Percentiles rank a stretch among this genome's conserved stretches.
Conservation (phyloP, 30 jellyfish, hydroid and myxozoan species). For the Hydractinia symbiolongicarpus region DNA sequence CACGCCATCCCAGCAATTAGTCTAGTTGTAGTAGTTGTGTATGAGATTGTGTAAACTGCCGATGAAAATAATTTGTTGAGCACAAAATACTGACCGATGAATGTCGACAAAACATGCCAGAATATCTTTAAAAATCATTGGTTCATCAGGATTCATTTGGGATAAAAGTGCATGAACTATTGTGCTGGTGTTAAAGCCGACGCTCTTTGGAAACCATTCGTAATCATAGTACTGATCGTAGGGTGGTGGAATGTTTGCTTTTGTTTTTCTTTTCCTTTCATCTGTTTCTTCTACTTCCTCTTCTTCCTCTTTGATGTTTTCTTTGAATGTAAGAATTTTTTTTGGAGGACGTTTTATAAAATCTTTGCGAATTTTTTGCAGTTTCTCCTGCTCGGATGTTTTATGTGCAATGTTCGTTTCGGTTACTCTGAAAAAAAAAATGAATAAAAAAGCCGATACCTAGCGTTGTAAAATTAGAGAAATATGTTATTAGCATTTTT, state of each 20-base stretch:
- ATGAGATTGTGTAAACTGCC: too few species aligned
- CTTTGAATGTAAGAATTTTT: not conserved
- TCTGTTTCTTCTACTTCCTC: not conserved
- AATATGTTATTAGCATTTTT: too few species aligned
- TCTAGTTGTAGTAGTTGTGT: too few species aligned
- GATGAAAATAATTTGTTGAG: too few species aligned
- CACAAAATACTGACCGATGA: slow-evolving; percentile 4
- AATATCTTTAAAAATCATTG: slow-evolving; percentile 17
- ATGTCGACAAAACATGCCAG: not conserved
- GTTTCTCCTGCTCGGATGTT: too few species aligned
- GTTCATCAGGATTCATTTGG: not conserved
- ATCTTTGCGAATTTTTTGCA: too few species aligned
- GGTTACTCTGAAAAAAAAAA: too few species aligned
- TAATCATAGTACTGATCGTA: slow-evolving; percentile 8
- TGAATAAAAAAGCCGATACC: too few species aligned
- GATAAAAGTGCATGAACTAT: not conserved
- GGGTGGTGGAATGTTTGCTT: slow-evolving; percentile 16
- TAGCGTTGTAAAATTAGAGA: too few species aligned
- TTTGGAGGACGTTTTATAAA: not conserved
- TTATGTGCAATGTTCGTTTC: too few species aligned
- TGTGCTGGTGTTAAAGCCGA: not conserved
- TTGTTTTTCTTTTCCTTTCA: not conserved
- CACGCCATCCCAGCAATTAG: not conserved
- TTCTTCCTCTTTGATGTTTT: not conserved
- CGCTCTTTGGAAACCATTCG: slow-evolving; percentile 51